phyloP scores from a whole-genome alignment of 1,140 invertebrate species.

The Papilio xuthus region DNA sequence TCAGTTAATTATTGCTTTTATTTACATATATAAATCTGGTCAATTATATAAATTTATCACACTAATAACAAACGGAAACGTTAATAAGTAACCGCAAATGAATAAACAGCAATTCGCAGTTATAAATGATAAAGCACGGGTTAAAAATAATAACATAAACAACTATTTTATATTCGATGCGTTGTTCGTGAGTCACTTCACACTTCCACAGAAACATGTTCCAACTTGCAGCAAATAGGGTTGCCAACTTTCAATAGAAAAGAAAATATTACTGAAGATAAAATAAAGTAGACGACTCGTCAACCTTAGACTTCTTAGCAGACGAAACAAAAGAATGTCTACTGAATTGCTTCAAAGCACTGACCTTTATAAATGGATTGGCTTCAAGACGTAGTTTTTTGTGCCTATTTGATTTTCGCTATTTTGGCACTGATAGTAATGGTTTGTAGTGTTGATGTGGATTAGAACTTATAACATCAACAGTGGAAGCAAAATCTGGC shows the following conservation, averaged over 20 bases:
- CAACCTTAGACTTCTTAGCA: not conserved
- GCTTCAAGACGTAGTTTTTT: too few species aligned
- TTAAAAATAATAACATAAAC: conserved; percentile 29
- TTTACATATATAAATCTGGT: not conserved
- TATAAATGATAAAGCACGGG: conserved; percentile 18
- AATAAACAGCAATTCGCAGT: conserved; percentile 7
- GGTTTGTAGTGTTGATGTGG: too few species aligned
- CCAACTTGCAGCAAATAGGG: conserved; percentile 11
- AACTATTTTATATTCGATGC: conserved; percentile 30
- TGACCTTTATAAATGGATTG: too few species aligned
- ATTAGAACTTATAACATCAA: too few species aligned
- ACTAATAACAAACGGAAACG: conserved; percentile 6
- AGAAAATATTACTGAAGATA: too few species aligned
- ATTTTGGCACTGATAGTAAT: too few species aligned
- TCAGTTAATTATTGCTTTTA: not conserved
- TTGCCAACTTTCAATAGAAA: not conserved
- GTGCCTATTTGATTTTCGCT: too few species aligned
- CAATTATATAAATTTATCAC: conserved; percentile 2
- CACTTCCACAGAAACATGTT: conserved; percentile 29
- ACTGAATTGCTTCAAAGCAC: too few species aligned
- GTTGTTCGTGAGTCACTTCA: conserved; percentile 27
- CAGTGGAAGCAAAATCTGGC: too few species aligned
- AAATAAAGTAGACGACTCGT: too few species aligned
- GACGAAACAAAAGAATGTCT: too few species aligned
- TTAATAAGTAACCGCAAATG: conserved; percentile 20